phyloP scores from a whole-genome alignment of 2,113 vertebrate species.

The Alethe diademata region DNA sequence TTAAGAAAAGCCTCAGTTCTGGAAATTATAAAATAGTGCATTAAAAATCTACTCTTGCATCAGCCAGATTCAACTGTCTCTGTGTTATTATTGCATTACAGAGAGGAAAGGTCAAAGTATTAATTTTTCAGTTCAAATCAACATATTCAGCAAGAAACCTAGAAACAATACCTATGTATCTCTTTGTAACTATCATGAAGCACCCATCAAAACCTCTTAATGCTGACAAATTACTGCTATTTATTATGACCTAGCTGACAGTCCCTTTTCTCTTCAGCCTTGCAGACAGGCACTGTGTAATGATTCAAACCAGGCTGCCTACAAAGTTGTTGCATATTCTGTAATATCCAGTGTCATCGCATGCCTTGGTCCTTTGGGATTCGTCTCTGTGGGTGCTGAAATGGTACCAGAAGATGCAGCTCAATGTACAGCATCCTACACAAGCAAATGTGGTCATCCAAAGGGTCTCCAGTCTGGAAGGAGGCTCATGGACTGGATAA shows the following conservation, averaged over 20 bases:
- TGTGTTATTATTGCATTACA: not conserved
- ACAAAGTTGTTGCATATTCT: not conserved
- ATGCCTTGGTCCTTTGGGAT: not conserved
- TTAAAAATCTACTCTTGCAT: not conserved
- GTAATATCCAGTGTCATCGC: fast-evolving
- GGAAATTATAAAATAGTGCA: not conserved
- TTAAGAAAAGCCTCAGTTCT: not conserved
- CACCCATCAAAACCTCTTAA: not conserved
- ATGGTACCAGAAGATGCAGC: not conserved
- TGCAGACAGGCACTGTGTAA: not conserved
- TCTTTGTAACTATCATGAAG: not conserved
- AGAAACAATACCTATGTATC: not conserved
- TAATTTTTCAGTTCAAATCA: not conserved
- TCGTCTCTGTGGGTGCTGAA: not conserved
- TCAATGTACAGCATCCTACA: fast-evolving
- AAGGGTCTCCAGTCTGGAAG: not conserved
- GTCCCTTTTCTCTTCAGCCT: not conserved
- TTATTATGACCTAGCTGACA: not conserved
- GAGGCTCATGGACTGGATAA: not conserved
- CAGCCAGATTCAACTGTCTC: not conserved
- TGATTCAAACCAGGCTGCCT: not conserved
- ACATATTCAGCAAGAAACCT: not conserved
- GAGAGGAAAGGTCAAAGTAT: not conserved
- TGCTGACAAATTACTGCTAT: not conserved
- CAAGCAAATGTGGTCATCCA: not conserved